Evolutionary conservation across 2,113 vertebrate species (phyloP).

Genomic region (Sturnus vulgaris): DNA sequence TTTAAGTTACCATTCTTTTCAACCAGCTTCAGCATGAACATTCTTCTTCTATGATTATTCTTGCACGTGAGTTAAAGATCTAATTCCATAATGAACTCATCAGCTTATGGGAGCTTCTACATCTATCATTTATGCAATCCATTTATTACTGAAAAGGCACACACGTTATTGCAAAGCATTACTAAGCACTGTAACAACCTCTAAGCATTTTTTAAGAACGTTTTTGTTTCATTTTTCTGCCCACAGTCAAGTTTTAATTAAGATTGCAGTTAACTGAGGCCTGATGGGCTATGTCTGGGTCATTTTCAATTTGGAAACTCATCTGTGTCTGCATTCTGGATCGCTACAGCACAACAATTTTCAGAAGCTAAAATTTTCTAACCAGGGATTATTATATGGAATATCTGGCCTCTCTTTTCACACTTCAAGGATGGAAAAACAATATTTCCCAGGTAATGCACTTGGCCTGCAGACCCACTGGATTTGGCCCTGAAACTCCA

Average conservation of each 20-base stretch:
- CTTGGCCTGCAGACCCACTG: background rate
- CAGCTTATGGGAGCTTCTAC: background rate
- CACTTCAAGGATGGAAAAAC: background rate
- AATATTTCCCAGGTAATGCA: background rate
- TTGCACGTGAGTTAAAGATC: background rate
- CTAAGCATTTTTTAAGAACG: background rate
- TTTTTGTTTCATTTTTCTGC: background rate
- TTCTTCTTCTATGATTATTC: background rate
- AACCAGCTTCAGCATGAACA: background rate
- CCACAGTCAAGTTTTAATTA: background rate
- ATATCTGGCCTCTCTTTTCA: background rate
- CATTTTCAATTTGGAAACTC: background rate
- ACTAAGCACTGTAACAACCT: background rate
- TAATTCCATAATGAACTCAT: background rate
- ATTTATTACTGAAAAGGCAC: background rate
- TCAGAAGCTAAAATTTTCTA: background rate
- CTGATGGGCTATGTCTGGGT: background rate
- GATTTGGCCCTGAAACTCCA: background rate
- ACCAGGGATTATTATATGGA: background rate
- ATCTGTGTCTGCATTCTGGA: background rate
- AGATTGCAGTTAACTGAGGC: background rate
- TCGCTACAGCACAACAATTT: background rate
- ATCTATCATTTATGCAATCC: background rate
- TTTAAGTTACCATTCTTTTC: background rate
- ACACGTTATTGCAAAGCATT: background rate